Conservation (phyloP, 1,140 invertebrate species). For the Grapholita molesta region DNA sequence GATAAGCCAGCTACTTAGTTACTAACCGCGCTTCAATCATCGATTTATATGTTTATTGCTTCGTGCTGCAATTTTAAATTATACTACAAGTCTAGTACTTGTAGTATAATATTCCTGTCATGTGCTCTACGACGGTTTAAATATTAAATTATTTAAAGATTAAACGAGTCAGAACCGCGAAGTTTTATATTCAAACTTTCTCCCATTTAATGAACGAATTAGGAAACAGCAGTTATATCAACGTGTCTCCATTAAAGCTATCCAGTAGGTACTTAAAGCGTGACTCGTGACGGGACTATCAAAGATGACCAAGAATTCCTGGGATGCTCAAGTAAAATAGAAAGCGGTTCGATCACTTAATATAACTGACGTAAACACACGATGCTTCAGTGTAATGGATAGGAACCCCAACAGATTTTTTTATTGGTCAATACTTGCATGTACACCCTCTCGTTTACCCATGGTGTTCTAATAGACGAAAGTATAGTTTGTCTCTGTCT, state of each 20-base stretch:
- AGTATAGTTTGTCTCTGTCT: conserved; percentile 62
- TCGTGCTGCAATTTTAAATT: conserved; percentile 6
- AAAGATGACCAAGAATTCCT: background rate
- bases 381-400: conserved; percentile 44
- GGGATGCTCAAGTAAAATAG: conserved; percentile 42
- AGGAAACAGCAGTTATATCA: background rate
- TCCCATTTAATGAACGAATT: conserved; percentile 1
- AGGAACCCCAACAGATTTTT: conserved; percentile 48
- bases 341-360: conserved; percentile 47
- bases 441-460: conserved; percentile 43
- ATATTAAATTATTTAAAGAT: background rate
- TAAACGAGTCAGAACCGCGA: background rate
- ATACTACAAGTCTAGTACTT: no score
- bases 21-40: background rate
- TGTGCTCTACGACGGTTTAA: background rate
- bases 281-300: conserved; percentile 35
- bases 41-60: conserved; percentile 4
- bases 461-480: conserved; percentile 37
- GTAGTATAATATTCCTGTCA: background rate
- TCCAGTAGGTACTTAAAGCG: background rate
- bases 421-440: conserved; percentile 49
- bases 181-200: background rate
- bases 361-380: conserved; percentile 30
- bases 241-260: background rate
- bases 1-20: background rate